Evolutionary conservation across 2,888 invertebrate species (phyloP), one percentile per base, ranked within the genome.

Genomic region (Pherbina coryleti): DNA sequence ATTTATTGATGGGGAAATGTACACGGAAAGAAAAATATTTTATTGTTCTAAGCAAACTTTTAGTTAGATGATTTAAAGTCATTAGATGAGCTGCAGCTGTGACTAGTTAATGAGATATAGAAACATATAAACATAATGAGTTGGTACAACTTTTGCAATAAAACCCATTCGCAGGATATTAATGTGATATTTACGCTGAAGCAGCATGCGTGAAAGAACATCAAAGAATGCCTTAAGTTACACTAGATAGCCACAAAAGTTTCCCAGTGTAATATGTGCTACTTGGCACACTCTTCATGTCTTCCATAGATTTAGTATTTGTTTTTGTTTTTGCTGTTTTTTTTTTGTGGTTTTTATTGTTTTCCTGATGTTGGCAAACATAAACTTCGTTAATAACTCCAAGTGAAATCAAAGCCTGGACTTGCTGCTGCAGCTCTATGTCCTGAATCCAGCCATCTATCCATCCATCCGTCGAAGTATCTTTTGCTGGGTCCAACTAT

Each of bases 331-430:
- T 14, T 14, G 14, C 9, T 57, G 25, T 22, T 28, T 44, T 22
- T 44, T 25, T 37, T 9, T 17, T 66, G 31, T 19, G n/a, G 66
- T 44, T 66, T 60, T 11, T 25, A 19, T 44, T 66, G 19, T n/a
- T 44, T 8, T 67, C 28, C 7, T 44, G 34, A 19, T 34, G 28
- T 37, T 53, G 37, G 70, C 31, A 70, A 70, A 70, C 55, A 70
- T 70, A 51, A 28, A 51, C 70, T 31, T 28, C 70, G 55, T 70
- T 70, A 70, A 70, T 70, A 70, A 70, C 70, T 70, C 8, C 34
- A 17, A 70, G 55, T 51, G 49, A 49, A 69, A 69, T 51, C 69
- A 17, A 19, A 51, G 22, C 51, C 51, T 34, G 28, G 25, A 28
- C 60, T 28, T 25, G 14, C 60, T 25, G 14, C 60, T 28, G 9